These are phyloP conservation scores for Orchesellides sinensis DNA, from an alignment of 2,888 invertebrate species.

Conservation along the genomic window DNA sequence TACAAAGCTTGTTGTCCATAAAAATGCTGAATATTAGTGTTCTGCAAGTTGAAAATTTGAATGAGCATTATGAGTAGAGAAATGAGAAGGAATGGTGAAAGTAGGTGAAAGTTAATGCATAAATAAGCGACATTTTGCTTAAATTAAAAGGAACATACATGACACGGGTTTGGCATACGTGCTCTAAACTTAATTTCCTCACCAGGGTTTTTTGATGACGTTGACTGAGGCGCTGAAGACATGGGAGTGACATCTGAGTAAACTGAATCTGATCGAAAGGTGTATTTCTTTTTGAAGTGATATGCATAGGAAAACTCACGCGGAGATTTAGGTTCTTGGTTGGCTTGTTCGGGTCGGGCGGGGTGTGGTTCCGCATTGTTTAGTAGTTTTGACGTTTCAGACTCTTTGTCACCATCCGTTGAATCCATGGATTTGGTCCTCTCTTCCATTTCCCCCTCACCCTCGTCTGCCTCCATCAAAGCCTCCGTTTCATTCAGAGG, in stretches of 20 bases:
- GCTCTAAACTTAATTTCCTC: constrained; percentile 8
- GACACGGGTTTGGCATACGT: neutral
- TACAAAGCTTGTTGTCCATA: too few species aligned
- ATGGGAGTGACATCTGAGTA: constrained; percentile 75
- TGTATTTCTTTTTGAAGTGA: constrained; percentile 74
- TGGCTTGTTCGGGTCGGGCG: constrained; percentile 8
- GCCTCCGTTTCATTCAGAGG: constrained; percentile 51
- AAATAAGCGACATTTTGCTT: neutral
- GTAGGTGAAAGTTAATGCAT: constrained; percentile 6
- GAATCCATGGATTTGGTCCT: constrained; percentile 63
- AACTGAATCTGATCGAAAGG: constrained; percentile 74
- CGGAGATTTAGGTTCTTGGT: constrained; percentile 52
- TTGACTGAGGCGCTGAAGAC: constrained; percentile 60
- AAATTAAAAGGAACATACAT: neutral
- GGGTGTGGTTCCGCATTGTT: constrained; percentile 56
- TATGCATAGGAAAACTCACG: constrained; percentile 69
- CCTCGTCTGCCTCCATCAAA: constrained; percentile 58
- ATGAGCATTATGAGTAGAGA: neutral
- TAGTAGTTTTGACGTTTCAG: constrained; percentile 59
- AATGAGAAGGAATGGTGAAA: neutral
- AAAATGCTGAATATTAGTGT: too few species aligned
- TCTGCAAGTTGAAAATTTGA: neutral
- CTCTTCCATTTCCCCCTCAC: constrained; percentile 36
- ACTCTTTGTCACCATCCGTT: constrained; percentile 29
- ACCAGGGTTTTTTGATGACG: constrained; percentile 60